Base-by-base conservation (phyloP, 2,113 vertebrate species). In the Labrus mixtus region DNA sequence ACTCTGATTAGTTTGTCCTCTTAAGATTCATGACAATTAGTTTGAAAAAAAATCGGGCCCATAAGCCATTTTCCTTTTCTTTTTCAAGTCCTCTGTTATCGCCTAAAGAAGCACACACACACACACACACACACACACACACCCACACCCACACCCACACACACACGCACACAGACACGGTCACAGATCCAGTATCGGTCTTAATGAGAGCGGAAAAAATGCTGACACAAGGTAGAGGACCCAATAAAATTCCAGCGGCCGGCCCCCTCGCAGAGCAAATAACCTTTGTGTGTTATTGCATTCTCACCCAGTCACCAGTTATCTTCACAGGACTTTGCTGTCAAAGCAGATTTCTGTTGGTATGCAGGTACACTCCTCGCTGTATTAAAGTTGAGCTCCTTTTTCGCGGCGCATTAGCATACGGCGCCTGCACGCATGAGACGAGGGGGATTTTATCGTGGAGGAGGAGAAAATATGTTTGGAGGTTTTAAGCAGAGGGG, bases 211-310 rank as follows among this genome's bases (percentile, higher is more conserved):
- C 58, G 29, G 68, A 64, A 70, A 81, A 87, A 85, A 76, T 3
- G 85, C 90, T 91, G 90, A 91, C 88, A 51, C 82, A 72, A 62
- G 55, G 45, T 25, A 73, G 61, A 63, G 46, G 73, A 81, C 68
- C 57, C 85, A 85, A 23, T 90, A 84, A 89, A 80, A 89, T 87
- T 76, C 79, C 53, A 11, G 48, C 37, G 55, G 76, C 76, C 33
- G 39, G 78, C 82, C 76, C 76, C 81, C 81, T 89, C 71, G 25
- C 78, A 81, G 86, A 78, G 80, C 78, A 75, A 89, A 88, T 87
- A 87, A 87, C 87, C 88, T 86, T 86, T 86, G 70, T 85, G 88
- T 85, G 83, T 86, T 86, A 90, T 90, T 89, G 88, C 75, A 33
- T 89, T 87, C 87, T 77, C 81, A 66, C 60, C 74, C 72, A 75